Evolutionary conservation across 2,888 invertebrate species (phyloP), one percentile per base, ranked within the genome.

Genomic region (Xestia xanthographa): DNA sequence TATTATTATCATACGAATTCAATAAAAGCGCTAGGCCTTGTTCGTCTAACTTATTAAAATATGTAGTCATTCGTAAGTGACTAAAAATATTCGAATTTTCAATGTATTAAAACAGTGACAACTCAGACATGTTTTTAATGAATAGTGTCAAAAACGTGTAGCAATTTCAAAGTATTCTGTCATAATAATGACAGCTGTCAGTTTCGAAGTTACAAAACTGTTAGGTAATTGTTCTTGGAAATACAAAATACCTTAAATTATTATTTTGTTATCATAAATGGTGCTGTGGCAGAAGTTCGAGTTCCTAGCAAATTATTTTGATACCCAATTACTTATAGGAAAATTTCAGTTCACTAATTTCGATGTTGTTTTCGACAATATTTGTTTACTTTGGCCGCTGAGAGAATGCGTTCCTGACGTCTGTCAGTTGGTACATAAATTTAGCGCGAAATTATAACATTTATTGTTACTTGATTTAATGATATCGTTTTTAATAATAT

Each of bases 71-170:
- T 45, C 5, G 0, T 20, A 14, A 53, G 9, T 66, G 5, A 45
- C 50, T 41, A 29, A 22, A 29, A 72, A 67, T 41, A 50, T 26
- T 43, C n/a, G 1, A 9, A 72, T 29, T 56, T 22, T 17, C 2
- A 41, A 45, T n/a, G 0, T 41, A 63, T 12, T 43, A 43, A 11
- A 38, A 17, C 20, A 0, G 14, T 43, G 22, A 63, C 3, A 50
- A n/a, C 17, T 38, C 11, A 11, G 29, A 48, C 29, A 41, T 29
- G 2, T n/a, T 62, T 38, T 41, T 34, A 12, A 43, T 60, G 11
- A 74, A 43, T 50, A 41, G 12, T 60, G 58, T 41, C 48, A n/a
- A 48, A 60, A 60, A 17, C 74, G 41, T 60, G n/a, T 48, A 29
- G 3, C 29, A 48, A 63, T 75, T 63, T 34, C 5, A 3, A 50